Conservation (phyloP, 2,113 vertebrate genomes). For the Mobula hypostoma region DNA sequence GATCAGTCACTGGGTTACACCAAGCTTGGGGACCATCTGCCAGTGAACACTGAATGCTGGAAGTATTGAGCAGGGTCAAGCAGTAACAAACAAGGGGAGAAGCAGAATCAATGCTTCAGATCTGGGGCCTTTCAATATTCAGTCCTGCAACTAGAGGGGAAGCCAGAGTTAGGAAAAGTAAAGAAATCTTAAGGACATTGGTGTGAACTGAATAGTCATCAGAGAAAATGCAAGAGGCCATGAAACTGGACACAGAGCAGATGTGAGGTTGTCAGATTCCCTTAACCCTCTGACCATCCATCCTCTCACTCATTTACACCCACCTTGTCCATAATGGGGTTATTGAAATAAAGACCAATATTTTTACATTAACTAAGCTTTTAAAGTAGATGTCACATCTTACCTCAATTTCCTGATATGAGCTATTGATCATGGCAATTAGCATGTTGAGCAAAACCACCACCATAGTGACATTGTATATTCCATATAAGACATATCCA, state of each 20-base stretch:
- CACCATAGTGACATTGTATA: constrained; percentile 83
- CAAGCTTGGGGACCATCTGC: neutral
- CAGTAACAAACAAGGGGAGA: no score
- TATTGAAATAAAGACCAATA: neutral
- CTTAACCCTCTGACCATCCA: neutral
- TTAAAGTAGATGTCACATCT: neutral
- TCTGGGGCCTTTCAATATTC: no score
- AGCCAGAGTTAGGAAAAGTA: no score
- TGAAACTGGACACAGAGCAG: no score
- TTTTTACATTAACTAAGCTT: neutral
- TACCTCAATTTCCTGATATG: constrained; percentile 83
- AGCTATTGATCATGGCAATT: constrained; percentile 84
- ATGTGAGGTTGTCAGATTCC: neutral
- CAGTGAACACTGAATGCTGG: no score
- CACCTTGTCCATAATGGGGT: neutral
- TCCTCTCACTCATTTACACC: neutral
- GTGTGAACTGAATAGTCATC: no score
- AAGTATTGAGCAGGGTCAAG: no score
- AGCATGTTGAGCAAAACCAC: constrained; percentile 82
- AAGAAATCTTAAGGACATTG: no score
- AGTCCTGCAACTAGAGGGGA: no score
- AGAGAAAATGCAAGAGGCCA: no score
- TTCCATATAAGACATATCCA: constrained; percentile 76
- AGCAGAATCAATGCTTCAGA: no score
- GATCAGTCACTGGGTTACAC: neutral